Evolutionary conservation across 2,797 vertebrate genomes (phyloP).

Genomic region (Danio albolineatus): DNA sequence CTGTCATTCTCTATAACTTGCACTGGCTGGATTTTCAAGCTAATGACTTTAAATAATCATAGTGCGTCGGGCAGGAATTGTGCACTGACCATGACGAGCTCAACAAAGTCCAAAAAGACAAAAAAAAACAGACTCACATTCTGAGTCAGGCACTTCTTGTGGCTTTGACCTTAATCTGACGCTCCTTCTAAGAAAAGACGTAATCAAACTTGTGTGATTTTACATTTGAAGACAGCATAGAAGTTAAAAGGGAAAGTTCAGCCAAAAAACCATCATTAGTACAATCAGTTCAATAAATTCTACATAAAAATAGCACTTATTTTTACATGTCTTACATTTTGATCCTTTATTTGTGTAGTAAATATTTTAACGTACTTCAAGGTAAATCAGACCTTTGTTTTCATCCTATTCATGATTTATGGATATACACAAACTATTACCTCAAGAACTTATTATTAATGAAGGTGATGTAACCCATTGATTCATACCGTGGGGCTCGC

Average conservation of each 20-base stretch:
- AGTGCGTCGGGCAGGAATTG: slow-evolving; percentile 36
- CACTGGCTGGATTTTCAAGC: slow-evolving; percentile 42
- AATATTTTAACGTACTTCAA: too few species aligned
- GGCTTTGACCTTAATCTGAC: slow-evolving; percentile 6
- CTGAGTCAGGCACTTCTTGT: slow-evolving; percentile 31
- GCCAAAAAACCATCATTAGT: too few species aligned
- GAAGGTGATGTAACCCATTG: too few species aligned
- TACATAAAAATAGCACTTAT: too few species aligned
- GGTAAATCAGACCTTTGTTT: too few species aligned
- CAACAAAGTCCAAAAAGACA: slow-evolving; percentile 11
- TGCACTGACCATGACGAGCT: slow-evolving; percentile 53
- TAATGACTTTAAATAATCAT: slow-evolving; percentile 58
- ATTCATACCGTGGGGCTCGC: too few species aligned
- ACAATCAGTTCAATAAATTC: too few species aligned
- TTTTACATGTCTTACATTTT: too few species aligned
- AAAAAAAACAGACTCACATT: slow-evolving; percentile 41
- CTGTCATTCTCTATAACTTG: slow-evolving; percentile 51
- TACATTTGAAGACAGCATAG: neutral
- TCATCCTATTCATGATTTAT: too few species aligned
- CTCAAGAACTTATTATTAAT: too few species aligned
- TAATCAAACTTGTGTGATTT: neutral
- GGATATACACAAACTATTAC: too few species aligned
- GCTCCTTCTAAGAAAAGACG: slow-evolving; percentile 2
- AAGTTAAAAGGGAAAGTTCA: neutral
- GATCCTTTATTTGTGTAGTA: too few species aligned